A percentile compares a stretch with the other conserved stretches of the same genome.
These are phyloP conservation scores for Hirtodrosophila duncani DNA, from an alignment of 2,888 invertebrate species.

Conservation along the genomic window DNA sequence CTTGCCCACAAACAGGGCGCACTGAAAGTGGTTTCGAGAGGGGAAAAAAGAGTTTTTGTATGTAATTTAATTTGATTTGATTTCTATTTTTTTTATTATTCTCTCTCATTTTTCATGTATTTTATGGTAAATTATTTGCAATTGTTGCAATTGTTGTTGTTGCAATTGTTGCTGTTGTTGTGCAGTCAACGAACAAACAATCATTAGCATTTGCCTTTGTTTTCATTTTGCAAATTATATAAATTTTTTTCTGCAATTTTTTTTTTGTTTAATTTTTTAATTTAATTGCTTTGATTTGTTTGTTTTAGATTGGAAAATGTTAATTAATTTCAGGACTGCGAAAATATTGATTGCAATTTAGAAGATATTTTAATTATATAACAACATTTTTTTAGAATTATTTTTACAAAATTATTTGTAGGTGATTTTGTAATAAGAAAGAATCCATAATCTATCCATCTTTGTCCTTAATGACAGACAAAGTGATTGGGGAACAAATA, in stretches of 20 bases:
- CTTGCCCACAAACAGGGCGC: background rate
- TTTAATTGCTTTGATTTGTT: conserved; percentile 26
- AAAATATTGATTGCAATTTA: too few relatives aligned
- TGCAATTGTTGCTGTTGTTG: conserved; percentile 16
- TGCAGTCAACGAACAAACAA: conserved; percentile 30
- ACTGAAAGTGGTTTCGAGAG: conserved; percentile 48
- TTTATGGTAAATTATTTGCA: conserved; percentile 34
- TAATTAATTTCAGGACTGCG: too few relatives aligned
- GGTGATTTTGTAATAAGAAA: too few relatives aligned
- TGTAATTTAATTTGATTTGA: conserved; percentile 19
- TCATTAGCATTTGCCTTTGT: conserved; percentile 10
- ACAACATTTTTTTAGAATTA: too few relatives aligned
- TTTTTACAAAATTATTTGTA: too few relatives aligned
- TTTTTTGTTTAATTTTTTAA: too few relatives aligned
- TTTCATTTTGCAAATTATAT: conserved; percentile 42
- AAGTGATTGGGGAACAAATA: too few relatives aligned
- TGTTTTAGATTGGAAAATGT: too few relatives aligned
- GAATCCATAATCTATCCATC: too few relatives aligned
- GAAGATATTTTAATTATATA: too few relatives aligned
- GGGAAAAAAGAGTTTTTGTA: conserved; percentile 19
- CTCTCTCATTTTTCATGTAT: conserved; percentile 15
- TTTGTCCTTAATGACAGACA: too few relatives aligned
- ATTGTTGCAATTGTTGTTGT: conserved; percentile 31
- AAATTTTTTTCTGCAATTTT: conserved; percentile 46
- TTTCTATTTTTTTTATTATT: conserved; percentile 20